phyloP scores from a whole-genome alignment of 1,140 invertebrate species.

The Drosophila bipectinata region DNA sequence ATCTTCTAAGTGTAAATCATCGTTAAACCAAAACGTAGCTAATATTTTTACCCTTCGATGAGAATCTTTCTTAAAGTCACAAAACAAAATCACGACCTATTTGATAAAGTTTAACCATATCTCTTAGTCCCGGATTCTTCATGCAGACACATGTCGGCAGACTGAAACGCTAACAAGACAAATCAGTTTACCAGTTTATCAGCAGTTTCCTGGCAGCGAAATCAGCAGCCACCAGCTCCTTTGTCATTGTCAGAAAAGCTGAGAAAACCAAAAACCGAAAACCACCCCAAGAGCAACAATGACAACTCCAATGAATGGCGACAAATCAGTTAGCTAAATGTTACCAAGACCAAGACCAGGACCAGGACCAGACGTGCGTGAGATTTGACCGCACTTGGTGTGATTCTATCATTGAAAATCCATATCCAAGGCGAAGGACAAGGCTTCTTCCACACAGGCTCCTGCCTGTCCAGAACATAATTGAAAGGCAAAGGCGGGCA shows the following conservation, averaged over 20 bases:
- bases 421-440: conserved; percentile 32
- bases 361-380: conserved; percentile 48
- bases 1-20: too few relatives aligned
- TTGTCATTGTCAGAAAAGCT: conserved; percentile 29
- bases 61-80: not conserved
- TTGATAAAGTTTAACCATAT: conserved; percentile 28
- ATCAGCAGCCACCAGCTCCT: conserved; percentile 26
- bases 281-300: conserved; percentile 40
- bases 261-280: conserved; percentile 25
- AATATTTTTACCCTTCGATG: not conserved
- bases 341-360: conserved; percentile 7
- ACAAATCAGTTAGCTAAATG: conserved; percentile 59
- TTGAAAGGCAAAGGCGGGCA: conserved; percentile 38
- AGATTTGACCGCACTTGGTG: conserved; percentile 59
- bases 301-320: conserved; percentile 52
- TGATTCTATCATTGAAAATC: conserved; percentile 40
- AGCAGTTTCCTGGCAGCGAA: conserved; percentile 20
- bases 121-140: conserved; percentile 21
- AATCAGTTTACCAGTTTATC: conserved; percentile 23
- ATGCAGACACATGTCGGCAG: conserved; percentile 18
- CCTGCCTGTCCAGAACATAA: conserved; percentile 39
- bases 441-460: conserved; percentile 3
- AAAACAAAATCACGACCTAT: not conserved
- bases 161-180: conserved; percentile 45
- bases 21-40: too few relatives aligned